Base-by-base conservation (phyloP, 2,797 vertebrate species). In the Hoplostethus atlanticus region DNA sequence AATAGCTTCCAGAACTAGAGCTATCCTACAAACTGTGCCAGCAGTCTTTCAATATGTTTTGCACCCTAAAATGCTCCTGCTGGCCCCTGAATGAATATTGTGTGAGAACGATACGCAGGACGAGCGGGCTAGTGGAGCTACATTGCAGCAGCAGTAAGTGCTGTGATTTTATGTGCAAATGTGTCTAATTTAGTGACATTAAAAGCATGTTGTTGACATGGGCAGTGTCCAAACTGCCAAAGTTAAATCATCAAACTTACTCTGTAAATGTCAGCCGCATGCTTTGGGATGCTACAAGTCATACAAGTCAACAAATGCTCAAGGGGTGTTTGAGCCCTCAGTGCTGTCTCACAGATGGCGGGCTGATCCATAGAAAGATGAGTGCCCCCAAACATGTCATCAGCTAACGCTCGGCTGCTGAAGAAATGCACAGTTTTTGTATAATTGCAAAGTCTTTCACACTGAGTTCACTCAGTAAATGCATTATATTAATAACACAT, bases 1-100 rank as follows among this genome's bases (percentile, higher is more conserved):
- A 94, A 94, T 94, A 80, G 75, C 84, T 94, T 93, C 93, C 94
- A 94, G 94, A 93, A 68, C 59, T 71, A 72, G 70, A 75, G 64
- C 65, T 79, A 81, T 89, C 81, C 76, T 82, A 79, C 56, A 85
- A 85, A 82, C 76, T 60, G 62, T 89, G 79, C 87, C 88, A 91
- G 85, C 62, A 84, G 80, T 12, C 85, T 86, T 87, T 86, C 71
- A 79, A 78, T 79, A 81, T 62, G 75, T 81, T 81, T 80, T 86
- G 58, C 68, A 76, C 66, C 71, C 78, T 74, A 59, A 83, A 89
- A 87, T 48, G 46, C 55, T 79, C 56, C 70, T 79, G 64, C 47
- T 79, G 76, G 77, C 21, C 57, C 40, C 68, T 53, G 68, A 84
- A 79, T 79, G 11, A 76, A 73, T 78, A 78, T 67, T 71, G 17